phyloP scores from a whole-genome alignment of 2,888 invertebrate genomes.

The Lycia hirtaria region DNA sequence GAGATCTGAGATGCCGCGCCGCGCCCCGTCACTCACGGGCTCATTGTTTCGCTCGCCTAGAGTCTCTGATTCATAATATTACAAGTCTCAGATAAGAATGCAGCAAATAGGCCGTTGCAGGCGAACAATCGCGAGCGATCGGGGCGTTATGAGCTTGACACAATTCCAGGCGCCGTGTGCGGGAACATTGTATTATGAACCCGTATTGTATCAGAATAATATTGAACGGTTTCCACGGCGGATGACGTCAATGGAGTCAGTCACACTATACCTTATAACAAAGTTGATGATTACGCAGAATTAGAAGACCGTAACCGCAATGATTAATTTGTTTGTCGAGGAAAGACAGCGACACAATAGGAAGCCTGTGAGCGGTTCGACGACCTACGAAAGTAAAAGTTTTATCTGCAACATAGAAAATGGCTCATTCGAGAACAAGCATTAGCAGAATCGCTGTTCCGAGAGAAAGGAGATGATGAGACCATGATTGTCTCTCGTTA shows the following conservation, averaged over 20 bases:
- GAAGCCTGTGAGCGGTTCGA: conserved; percentile 8
- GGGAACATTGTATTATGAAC: conserved; percentile 57
- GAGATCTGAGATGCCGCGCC: conserved; percentile 74
- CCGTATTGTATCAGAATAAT: conserved; percentile 49
- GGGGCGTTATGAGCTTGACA: conserved; percentile 70
- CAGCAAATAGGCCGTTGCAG: conserved; percentile 78
- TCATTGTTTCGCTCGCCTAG: conserved; percentile 74
- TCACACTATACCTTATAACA: conserved; percentile 28
- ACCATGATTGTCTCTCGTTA: background rate
- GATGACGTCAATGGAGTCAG: conserved; percentile 41
- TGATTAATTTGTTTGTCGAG: conserved; percentile 38
- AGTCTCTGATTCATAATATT: conserved; percentile 77
- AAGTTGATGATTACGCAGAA: conserved; percentile 32
- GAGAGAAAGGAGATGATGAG: conserved; percentile 1
- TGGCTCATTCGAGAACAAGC: background rate
- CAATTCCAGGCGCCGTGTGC: conserved; percentile 61
- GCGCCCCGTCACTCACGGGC: conserved; percentile 75
- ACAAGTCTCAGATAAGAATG: conserved; percentile 77
- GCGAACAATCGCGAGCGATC: conserved; percentile 66
- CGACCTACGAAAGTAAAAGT: conserved; percentile 28
- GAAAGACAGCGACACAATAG: conserved; percentile 13
- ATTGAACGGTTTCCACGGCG: conserved; percentile 33
- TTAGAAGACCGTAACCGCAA: conserved; percentile 31
- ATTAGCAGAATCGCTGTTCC: background rate
- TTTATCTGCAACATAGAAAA: conserved; percentile 8